These are phyloP conservation scores for Baronia brevicornis DNA, from an alignment of 2,888 invertebrate species.

Conservation along the genomic window DNA sequence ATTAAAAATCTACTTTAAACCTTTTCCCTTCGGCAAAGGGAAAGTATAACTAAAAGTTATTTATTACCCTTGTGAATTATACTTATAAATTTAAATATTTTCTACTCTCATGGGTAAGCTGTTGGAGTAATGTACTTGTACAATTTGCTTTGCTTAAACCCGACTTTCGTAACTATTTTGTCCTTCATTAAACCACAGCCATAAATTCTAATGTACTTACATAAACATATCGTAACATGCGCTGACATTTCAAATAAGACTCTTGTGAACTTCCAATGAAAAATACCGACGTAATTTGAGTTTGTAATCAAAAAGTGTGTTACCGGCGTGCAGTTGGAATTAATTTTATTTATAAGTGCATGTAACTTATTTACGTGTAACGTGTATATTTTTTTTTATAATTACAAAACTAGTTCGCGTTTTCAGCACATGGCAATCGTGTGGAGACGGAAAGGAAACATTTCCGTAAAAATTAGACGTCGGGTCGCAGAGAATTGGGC, in stretches of 20 bases:
- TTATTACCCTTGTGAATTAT: too few relatives aligned
- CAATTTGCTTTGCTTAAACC: too few relatives aligned
- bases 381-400: constrained; percentile 8
- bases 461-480: constrained; percentile 54
- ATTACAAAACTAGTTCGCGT: constrained; percentile 9
- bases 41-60: too few relatives aligned
- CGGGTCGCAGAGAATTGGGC: constrained; percentile 44
- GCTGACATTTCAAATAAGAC: constrained; percentile 8
- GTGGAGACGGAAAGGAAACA: constrained; percentile 38
- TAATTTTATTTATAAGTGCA: constrained; percentile 14
- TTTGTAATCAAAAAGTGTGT: constrained; percentile 16
- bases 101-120: constrained; percentile 2
- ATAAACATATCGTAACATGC: constrained; percentile 4
- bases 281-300: constrained; percentile 16
- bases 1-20: too few relatives aligned
- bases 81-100: constrained; percentile 7
- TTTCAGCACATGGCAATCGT: constrained; percentile 20
- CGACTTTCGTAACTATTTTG: constrained; percentile 8
- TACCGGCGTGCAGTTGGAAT: constrained; percentile 6
- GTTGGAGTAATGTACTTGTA: too few relatives aligned
- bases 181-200: constrained; percentile 6
- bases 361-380: constrained; percentile 11
- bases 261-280: constrained; percentile 12
- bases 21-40: too few relatives aligned
- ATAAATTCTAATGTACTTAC: constrained; percentile 13